Evolutionary conservation across 2,113 vertebrate species (phyloP), one percentile per base, ranked within the genome.

Genomic region (Oenanthe oenanthe): DNA sequence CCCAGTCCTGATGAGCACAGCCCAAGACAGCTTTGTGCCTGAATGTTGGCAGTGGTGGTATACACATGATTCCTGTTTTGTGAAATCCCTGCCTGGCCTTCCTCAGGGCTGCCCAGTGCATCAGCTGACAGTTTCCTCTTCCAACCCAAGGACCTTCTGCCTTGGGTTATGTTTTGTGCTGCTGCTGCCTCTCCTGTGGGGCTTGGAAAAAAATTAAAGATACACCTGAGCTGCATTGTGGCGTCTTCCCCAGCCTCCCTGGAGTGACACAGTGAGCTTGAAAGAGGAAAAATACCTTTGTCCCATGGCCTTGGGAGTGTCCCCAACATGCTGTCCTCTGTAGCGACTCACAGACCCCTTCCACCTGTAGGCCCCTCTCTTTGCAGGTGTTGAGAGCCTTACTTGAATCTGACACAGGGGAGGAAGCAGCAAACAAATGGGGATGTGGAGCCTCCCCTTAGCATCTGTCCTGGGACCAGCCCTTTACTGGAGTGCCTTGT

Each of bases 1-100:
- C 51, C 9, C 12, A 6, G 36, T 17, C 25, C 70, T 0, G 0
- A 5, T 4, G n/a, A 34, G 54, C 48, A 10, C 36, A 73, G 77
- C 28, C 50, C 21, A 2, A 3, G 32, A 32, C 38, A 73, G 32
- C 34, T 43, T 67, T 60, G 50, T 11, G 48, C 36, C 40, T 51
- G 43, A 51, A 42, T 68, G 47, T 28, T 60, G 62, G 15, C 71
- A 28, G 25, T 9, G 42, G 36, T 16, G 0, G 1, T 45, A 43
- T 16, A 11, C 1, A 0, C 3, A 32, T 32, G 36, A 51, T 20
- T 78, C 53, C 32, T 47, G 0, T 6, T 0, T 4, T 10, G 31
- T 54, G 40, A 67, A 75, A 83, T 61, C 17, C 34, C 34, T 72
- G 57, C 38, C 32, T 16, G 66, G 57, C 78, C 71, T 19, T 53